phyloP scores from a whole-genome alignment of 2,888 invertebrate species.

The Acrocera orbiculus region DNA sequence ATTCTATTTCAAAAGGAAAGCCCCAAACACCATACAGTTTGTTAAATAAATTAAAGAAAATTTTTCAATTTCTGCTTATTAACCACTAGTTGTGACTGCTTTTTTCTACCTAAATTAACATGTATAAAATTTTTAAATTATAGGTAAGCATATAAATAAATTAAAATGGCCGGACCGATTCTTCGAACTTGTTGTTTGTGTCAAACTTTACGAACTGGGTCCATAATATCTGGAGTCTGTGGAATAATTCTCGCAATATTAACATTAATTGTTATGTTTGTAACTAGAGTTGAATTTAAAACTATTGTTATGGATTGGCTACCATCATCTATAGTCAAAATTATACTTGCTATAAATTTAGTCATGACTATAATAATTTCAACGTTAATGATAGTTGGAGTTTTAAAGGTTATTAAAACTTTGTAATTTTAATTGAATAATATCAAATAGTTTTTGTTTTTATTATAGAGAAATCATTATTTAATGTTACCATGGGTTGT shows the following conservation, averaged over 20 bases:
- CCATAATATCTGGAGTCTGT: constrained; percentile 50
- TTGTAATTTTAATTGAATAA: too few relatives aligned
- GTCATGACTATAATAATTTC: constrained; percentile 71
- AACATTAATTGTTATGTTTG: constrained; percentile 50
- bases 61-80: neutral
- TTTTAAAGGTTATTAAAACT: constrained; percentile 63
- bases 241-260: constrained; percentile 59
- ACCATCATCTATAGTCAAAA: constrained; percentile 50
- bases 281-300: too few relatives aligned
- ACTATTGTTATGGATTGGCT: too few relatives aligned
- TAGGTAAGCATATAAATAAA: too few relatives aligned
- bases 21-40: neutral
- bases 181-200: constrained; percentile 54
- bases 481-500: constrained; percentile 74
- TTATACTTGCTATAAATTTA: constrained; percentile 61
- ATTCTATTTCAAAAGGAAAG: neutral
- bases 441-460: constrained; percentile 20
- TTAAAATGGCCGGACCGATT: constrained; percentile 32
- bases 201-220: constrained; percentile 52
- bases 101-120: too few relatives aligned
- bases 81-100: too few relatives aligned
- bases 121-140: too few relatives aligned
- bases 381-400: constrained; percentile 53
- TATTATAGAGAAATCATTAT: constrained; percentile 65
- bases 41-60: neutral